phyloP scores from a whole-genome alignment of 2,797 vertebrate species.

The Picus viridis region DNA sequence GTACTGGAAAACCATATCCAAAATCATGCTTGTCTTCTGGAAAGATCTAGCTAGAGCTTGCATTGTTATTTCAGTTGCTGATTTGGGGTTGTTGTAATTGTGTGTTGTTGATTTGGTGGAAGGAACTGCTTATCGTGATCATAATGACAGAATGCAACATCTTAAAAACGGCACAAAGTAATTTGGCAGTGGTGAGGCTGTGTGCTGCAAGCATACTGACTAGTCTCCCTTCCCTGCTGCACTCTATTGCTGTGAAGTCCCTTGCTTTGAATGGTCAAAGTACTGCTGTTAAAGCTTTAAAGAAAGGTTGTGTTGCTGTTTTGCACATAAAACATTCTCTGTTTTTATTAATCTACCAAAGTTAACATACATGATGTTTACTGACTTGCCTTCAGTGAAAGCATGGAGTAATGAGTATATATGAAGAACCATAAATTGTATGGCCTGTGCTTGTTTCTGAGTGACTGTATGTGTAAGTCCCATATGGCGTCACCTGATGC shows the following conservation, averaged over 20 bases:
- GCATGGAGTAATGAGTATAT: neutral
- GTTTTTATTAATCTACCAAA: neutral
- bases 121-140: neutral
- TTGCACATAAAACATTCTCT: neutral
- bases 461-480: neutral
- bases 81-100: neutral
- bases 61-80: neutral
- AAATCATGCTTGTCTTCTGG: neutral
- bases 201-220: neutral
- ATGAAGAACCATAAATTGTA: neutral
- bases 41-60: neutral
- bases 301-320: neutral
- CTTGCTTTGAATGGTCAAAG: neutral
- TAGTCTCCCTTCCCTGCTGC: rapidly evolving
- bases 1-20: neutral
- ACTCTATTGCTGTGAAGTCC: neutral
- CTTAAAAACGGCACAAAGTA: no score
- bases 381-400: neutral
- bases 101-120: neutral
- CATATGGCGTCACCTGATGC: neutral
- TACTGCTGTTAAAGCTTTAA: neutral
- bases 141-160: neutral
- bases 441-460: neutral
- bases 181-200: neutral
- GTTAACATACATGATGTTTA: neutral